Percentiles rank a stretch among this genome's conserved stretches.
These are phyloP conservation scores for Erethizon dorsatum DNA, from an alignment of 2,797 vertebrate species.

Conservation along the genomic window DNA sequence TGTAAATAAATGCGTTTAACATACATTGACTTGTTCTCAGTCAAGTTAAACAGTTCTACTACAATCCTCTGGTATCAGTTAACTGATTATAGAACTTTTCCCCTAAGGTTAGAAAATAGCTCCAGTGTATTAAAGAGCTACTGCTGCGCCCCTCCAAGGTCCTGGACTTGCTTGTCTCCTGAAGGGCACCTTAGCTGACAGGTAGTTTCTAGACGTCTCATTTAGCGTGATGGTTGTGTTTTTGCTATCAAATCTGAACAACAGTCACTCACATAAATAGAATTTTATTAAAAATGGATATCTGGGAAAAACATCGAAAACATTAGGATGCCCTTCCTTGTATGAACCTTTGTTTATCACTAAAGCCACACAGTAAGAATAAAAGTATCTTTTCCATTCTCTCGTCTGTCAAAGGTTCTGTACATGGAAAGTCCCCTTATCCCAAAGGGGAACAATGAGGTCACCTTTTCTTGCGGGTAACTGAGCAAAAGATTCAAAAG, in stretches of 20 bases:
- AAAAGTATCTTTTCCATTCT: background rate
- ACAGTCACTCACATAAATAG: background rate
- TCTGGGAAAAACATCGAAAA: background rate
- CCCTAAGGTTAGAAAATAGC: background rate
- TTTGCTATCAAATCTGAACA: background rate
- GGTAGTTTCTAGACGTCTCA: background rate
- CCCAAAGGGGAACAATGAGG: background rate
- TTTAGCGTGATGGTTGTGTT: background rate
- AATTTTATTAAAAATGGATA: background rate
- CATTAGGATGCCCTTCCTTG: background rate
- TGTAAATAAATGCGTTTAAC: background rate
- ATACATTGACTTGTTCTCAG: background rate
- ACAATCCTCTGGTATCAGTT: background rate
- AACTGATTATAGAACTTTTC: background rate
- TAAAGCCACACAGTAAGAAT: conserved; percentile 41
- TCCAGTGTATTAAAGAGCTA: background rate
- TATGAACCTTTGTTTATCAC: background rate
- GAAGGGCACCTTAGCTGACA: background rate
- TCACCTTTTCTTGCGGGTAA: background rate
- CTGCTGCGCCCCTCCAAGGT: background rate
- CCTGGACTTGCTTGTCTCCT: background rate
- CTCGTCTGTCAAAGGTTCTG: background rate
- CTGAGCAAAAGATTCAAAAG: background rate
- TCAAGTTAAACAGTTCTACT: background rate
- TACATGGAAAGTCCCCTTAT: background rate